Percentiles rank a stretch among this genome's conserved stretches.
phyloP scores from a whole-genome alignment of 2,797 vertebrate species.

The Poliocrania exsul region DNA sequence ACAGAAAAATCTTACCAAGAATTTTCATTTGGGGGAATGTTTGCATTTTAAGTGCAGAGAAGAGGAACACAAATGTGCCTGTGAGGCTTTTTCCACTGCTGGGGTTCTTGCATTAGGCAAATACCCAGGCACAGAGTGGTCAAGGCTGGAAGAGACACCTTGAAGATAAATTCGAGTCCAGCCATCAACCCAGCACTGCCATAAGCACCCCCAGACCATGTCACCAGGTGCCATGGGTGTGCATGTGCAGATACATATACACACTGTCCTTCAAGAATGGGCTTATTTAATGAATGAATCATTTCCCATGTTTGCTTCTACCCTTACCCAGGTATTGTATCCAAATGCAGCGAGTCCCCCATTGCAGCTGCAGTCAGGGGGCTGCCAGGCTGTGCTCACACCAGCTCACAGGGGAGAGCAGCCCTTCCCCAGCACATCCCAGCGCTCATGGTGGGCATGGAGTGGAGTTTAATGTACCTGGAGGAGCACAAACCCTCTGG shows the following conservation, averaged over 20 bases:
- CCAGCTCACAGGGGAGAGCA: neutral
- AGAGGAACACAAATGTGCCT: accelerated
- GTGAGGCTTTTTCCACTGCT: neutral
- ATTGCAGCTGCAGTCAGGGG: neutral
- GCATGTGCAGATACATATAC: accelerated
- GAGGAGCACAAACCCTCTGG: constrained; percentile 25
- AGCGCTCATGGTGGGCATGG: neutral
- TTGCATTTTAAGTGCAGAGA: neutral
- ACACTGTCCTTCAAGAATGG: neutral
- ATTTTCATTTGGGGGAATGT: neutral
- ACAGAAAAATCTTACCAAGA: neutral
- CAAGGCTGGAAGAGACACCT: neutral
- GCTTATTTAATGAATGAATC: neutral
- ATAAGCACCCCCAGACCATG: accelerated
- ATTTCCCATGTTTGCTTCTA: constrained; percentile 16
- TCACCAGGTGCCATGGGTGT: accelerated
- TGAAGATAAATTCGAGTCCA: neutral
- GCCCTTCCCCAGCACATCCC: constrained; percentile 4
- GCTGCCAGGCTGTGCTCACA: neutral
- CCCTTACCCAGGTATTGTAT: neutral
- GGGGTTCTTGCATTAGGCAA: neutral
- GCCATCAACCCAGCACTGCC: neutral
- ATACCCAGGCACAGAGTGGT: neutral
- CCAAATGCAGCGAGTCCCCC: neutral
- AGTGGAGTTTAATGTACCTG: constrained; percentile 36